Evolutionary conservation across 2,797 vertebrate genomes (phyloP).

Genomic region (Nyctalus aviator): DNA sequence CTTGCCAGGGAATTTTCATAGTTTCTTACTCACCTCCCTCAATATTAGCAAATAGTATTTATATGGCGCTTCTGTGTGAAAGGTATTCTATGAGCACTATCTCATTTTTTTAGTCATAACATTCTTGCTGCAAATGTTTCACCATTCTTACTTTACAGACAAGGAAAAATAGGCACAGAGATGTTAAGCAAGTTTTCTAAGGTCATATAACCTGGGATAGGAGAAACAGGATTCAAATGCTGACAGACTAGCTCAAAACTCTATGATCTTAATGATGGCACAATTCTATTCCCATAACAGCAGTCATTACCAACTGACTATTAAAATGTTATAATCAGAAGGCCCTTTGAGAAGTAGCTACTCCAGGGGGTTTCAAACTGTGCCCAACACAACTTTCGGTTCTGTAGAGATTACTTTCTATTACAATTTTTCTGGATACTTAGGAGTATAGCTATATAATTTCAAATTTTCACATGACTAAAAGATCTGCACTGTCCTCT

Average conservation of each 20-base stretch:
- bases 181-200: not conserved
- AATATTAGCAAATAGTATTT: not conserved
- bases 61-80: not conserved
- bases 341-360: not conserved
- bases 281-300: not conserved
- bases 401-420: not conserved
- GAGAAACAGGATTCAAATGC: not conserved
- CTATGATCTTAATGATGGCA: not conserved
- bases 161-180: conserved; percentile 37
- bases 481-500: not conserved
- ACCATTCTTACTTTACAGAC: not conserved
- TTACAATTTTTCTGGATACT: not conserved
- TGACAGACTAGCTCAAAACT: not conserved
- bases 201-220: not conserved
- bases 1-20: not conserved
- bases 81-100: not conserved
- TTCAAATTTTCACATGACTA: not conserved
- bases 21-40: not conserved
- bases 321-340: not conserved
- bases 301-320: not conserved
- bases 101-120: not conserved
- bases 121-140: not conserved
- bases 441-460: not conserved
- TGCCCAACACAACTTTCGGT: not conserved
- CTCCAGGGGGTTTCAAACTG: not conserved